A percentile compares a stretch with the other conserved stretches of the same genome.
These are phyloP conservation scores for Tenthredo mesomela DNA, from an alignment of 2,888 invertebrate genomes.

Conservation along the genomic window DNA sequence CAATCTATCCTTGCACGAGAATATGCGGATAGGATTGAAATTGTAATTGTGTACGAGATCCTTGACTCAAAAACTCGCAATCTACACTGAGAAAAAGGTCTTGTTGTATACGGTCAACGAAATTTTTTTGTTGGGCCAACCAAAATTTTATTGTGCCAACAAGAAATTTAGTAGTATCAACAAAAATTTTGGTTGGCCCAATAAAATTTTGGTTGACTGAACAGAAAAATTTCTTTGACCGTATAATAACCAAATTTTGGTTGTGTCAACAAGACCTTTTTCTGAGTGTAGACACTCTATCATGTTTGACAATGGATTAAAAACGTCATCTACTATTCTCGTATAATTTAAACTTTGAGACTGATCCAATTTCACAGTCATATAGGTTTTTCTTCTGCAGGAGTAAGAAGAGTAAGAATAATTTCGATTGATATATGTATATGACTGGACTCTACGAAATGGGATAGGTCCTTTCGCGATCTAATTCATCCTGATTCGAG, in stretches of 20 bases:
- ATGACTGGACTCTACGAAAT: neutral
- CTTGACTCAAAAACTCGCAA: slow-evolving; percentile 20
- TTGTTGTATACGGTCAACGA: too few species aligned
- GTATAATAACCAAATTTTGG: too few species aligned
- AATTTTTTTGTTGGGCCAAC: too few species aligned
- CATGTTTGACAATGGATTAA: neutral
- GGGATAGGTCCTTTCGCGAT: neutral
- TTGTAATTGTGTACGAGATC: neutral
- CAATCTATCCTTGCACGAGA: slow-evolving; percentile 4
- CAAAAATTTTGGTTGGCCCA: too few species aligned
- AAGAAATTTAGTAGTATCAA: too few species aligned
- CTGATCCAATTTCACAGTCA: neutral
- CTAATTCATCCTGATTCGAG: neutral
- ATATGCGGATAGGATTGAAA: neutral
- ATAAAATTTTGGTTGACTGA: too few species aligned
- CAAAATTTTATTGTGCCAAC: too few species aligned
- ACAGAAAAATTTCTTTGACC: too few species aligned
- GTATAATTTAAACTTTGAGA: neutral
- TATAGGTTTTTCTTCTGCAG: too few species aligned
- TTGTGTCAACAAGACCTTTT: too few species aligned
- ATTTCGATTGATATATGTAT: neutral
- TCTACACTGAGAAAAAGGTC: too few species aligned
- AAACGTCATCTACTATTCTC: neutral
- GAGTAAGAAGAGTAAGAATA: neutral
- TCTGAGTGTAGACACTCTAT: slow-evolving; percentile 15